Conservation (phyloP, 2,113 vertebrate species). For the Phylloscopus whistleri region DNA sequence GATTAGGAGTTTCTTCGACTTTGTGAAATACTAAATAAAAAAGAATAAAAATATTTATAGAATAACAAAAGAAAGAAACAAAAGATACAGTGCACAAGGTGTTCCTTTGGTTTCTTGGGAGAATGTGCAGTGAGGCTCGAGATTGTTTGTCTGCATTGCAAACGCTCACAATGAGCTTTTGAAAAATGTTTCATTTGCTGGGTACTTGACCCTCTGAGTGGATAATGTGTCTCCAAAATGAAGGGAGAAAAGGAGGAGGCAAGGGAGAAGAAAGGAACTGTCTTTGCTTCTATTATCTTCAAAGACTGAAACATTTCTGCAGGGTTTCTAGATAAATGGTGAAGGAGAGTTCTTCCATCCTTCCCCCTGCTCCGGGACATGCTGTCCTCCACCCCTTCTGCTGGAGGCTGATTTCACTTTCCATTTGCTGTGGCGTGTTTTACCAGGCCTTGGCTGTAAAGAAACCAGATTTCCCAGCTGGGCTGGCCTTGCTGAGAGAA, state of each 20-base stretch:
- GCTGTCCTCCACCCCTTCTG: neutral
- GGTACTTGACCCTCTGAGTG: constrained; percentile 4
- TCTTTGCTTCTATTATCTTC: neutral
- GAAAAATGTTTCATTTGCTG: constrained; percentile 30
- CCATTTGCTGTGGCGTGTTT: neutral
- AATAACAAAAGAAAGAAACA: neutral
- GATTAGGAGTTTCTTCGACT: constrained; percentile 4
- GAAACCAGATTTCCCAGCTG: constrained; percentile 8
- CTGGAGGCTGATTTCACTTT: neutral
- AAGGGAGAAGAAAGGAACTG: neutral
- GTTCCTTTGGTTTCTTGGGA: neutral
- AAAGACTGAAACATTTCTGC: neutral
- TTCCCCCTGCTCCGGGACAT: neutral
- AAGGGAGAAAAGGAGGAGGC: constrained; percentile 12
- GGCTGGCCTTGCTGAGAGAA: neutral
- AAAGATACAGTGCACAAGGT: neutral
- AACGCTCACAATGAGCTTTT: neutral
- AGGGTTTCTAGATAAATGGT: neutral
- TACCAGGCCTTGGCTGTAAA: neutral
- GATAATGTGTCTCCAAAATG: constrained; percentile 2
- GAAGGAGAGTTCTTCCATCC: neutral
- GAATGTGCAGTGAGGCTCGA: neutral
- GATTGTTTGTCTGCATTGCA: constrained; percentile 13
- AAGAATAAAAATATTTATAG: constrained; percentile 1
- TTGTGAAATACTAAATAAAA: neutral